Evolutionary conservation across 1,140 invertebrate species (phyloP), one percentile per base, ranked within the genome.

Genomic region (Eufriesea mexicana): DNA sequence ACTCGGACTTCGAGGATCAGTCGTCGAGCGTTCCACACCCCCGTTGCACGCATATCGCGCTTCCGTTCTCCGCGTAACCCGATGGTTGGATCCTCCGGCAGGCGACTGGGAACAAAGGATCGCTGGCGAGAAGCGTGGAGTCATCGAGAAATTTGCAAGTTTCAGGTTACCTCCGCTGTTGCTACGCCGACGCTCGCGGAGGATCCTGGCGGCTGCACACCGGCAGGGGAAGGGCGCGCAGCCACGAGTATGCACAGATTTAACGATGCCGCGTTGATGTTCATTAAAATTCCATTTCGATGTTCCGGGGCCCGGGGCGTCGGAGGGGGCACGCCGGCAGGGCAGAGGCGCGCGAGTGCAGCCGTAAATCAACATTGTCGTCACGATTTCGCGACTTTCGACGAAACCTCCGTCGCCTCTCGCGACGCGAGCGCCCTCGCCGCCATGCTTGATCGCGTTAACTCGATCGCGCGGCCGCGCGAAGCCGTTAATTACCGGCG

Each of bases 211-310:
- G 35, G 1, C 5, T 45, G 45, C 35, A 7, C 35, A 9, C 59
- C 16, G 45, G 18, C 28, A 18, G 5, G 9, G 18, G n/a, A 61
- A 75, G 42, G 73, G 54, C 12, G 57, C 47, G 2, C 20, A 45
- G 45, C 28, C 35, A 42, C 73, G 61, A 62, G 73, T 75, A 35
- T 75, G 59, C 73, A 59, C 55, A n/a, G 73, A 55, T 78, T 78
- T 78, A 78, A 78, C 47, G 64, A 75, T 62, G 75, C 68, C 20
- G 62, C 62, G 62, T 77, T 51, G 61, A 67, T 67, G 75, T 78
- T 78, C 62, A 45, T 78, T 78, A 78, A 78, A 78, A 78, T 78
- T 78, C 75, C 75, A 66, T 78, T 78, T 78, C 75, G 75, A 67
- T 51, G 62, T 51, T 49, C 47, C 45, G 18, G 18, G 18, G 16